A percentile compares a stretch with the other conserved stretches of the same genome.
phyloP scores from a whole-genome alignment of 2,113 vertebrate species.

The Stomatorhinus ivindoensis region DNA sequence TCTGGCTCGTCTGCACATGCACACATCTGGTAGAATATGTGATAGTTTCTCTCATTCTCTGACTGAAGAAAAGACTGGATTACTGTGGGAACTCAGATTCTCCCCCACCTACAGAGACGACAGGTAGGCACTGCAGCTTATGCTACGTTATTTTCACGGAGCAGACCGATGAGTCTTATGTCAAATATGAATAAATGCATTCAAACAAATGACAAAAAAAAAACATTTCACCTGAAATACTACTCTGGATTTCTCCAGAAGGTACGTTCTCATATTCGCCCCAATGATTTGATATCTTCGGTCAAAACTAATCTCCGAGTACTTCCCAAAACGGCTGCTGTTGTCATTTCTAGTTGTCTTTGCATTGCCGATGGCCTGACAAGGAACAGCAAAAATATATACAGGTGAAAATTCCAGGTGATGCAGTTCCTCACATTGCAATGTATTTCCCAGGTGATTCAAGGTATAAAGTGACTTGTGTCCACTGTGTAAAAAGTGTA shows the following conservation, averaged over 20 bases:
- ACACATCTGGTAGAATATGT: slow-evolving; percentile 96
- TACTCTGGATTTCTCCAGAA: slow-evolving; percentile 94
- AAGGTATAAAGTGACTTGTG: not conserved
- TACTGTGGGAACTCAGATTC: not conserved
- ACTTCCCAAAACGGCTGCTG: slow-evolving; percentile 96
- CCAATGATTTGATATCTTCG: slow-evolving; percentile 78
- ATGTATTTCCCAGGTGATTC: not conserved
- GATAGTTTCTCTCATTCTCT: slow-evolving; percentile 93
- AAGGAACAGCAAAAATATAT: not conserved
- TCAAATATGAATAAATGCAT: not conserved
- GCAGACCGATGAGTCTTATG: too few relatives aligned
- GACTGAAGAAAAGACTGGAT: slow-evolving; percentile 62
- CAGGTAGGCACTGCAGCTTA: not conserved
- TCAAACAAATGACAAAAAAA: not conserved
- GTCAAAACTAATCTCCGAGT: slow-evolving; percentile 95
- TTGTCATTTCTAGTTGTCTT: slow-evolving; percentile 97
- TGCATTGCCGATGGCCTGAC: slow-evolving; percentile 89
- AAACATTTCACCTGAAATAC: slow-evolving; percentile 78
- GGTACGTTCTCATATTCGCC: slow-evolving; percentile 94
- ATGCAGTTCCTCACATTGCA: not conserved
- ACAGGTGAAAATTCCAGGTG: not conserved
- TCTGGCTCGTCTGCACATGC: slow-evolving; percentile 73
- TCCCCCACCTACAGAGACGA: not conserved
- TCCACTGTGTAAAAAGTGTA: not conserved
- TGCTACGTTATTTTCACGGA: not conserved